Evolutionary conservation across 2,113 vertebrate genomes (phyloP).

Genomic region (Paramisgurnus dabryanus): DNA sequence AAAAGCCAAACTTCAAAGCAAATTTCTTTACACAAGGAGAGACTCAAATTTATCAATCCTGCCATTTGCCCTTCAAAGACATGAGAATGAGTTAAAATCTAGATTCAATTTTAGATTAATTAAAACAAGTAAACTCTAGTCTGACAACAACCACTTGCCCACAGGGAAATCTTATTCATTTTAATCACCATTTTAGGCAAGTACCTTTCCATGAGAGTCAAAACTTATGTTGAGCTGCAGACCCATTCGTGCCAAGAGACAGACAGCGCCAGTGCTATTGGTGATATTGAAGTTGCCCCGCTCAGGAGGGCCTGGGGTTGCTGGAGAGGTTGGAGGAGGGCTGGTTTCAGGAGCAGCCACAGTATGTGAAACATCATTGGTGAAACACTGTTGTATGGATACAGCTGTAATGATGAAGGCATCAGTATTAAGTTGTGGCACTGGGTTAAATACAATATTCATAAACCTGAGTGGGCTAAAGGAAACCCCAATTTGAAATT

Average conservation of each 20-base stretch:
- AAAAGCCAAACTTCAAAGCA: too few species aligned
- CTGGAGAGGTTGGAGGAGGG: conserved; percentile 52
- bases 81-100: too few species aligned
- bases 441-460: not conserved
- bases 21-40: too few species aligned
- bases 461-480: too few species aligned
- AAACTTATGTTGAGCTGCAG: conserved; percentile 89
- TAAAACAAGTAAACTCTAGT: too few species aligned
- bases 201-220: conserved; percentile 67
- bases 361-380: conserved; percentile 63
- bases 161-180: too few species aligned
- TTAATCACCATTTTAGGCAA: not conserved
- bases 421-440: too few species aligned
- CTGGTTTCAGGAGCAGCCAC: conserved; percentile 24
- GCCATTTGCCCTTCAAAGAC: too few species aligned
- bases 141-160: too few species aligned
- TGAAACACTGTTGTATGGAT: conserved; percentile 60
- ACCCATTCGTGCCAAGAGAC: conserved; percentile 86
- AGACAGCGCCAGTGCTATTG: conserved; percentile 73
- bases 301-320: conserved; percentile 65
- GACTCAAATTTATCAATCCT: too few species aligned
- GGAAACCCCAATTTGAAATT: too few species aligned
- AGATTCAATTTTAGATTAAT: too few species aligned
- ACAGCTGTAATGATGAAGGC: conserved; percentile 34
- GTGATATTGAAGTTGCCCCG: conserved; percentile 76